Percentiles rank a stretch among this genome's conserved stretches.
Conservation (phyloP, 2,113 vertebrate genomes). For the Suricata suricatta region DNA sequence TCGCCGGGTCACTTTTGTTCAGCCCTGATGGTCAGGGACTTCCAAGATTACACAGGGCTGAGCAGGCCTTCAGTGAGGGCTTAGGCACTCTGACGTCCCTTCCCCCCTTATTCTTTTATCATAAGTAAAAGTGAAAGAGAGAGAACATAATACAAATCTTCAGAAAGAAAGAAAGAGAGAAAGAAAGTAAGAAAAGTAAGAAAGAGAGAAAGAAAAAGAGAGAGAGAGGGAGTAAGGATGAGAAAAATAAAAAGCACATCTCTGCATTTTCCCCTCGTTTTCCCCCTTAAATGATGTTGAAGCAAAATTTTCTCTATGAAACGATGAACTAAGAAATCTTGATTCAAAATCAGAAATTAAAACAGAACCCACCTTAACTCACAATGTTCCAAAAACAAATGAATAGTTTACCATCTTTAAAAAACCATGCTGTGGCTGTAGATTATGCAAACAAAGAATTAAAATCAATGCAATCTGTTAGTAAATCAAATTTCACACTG, state of each 20-base stretch:
- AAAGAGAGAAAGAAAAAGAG: fast-evolving
- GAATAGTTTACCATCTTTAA: not conserved
- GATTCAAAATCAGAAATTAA: not conserved
- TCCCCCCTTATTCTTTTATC: not conserved
- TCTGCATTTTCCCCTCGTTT: not conserved
- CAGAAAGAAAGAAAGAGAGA: not conserved
- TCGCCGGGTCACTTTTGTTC: not conserved
- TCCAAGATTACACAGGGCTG: not conserved
- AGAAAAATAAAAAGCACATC: not conserved
- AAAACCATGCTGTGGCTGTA: not conserved
- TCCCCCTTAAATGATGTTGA: not conserved
- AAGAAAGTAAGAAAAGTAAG: too few species aligned
- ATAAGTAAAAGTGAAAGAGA: not conserved
- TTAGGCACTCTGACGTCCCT: not conserved
- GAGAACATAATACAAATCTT: not conserved
- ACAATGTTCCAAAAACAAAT: not conserved
- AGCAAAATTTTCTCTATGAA: not conserved
- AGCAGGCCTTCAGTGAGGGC: not conserved
- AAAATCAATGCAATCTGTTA: not conserved
- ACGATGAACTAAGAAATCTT: not conserved
- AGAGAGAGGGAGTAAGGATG: not conserved
- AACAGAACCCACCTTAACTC: not conserved
- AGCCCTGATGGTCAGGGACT: not conserved
- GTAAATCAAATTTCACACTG: not conserved
- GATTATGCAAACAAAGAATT: not conserved